A percentile compares a stretch with the other conserved stretches of the same genome.
Conservation (phyloP, 2,797 vertebrate species). For the Arnoldichthys spilopterus region DNA sequence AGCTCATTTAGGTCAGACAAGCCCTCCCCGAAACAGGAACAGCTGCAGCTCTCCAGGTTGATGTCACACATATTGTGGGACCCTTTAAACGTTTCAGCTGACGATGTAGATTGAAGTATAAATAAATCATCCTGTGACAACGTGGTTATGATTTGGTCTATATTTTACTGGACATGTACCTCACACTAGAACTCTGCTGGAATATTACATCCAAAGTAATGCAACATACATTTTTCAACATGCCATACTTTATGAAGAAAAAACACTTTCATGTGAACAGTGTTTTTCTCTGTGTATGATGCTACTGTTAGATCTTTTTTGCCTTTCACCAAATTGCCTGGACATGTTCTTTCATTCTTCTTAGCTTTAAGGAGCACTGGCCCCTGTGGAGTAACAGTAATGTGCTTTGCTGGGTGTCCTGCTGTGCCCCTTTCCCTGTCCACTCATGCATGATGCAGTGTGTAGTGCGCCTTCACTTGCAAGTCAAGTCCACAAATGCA, state of each 20-base stretch:
- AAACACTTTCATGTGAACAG: background rate
- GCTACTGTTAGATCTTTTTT: background rate
- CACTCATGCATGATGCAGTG: conserved; percentile 31
- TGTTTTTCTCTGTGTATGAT: background rate
- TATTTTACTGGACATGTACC: background rate
- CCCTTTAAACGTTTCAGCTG: too few species aligned
- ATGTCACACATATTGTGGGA: too few species aligned
- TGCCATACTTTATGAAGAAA: too few species aligned
- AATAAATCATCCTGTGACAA: background rate
- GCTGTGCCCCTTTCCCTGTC: conserved; percentile 32
- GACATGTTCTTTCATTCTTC: conserved; percentile 28
- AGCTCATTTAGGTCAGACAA: too few species aligned
- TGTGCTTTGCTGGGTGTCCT: conserved; percentile 40
- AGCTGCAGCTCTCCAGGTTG: background rate
- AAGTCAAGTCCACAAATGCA: conserved; percentile 31
- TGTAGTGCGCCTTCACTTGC: conserved; percentile 18
- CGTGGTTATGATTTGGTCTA: background rate
- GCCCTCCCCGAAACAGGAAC: too few species aligned
- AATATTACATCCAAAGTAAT: background rate
- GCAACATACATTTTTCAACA: background rate
- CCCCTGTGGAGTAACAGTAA: conserved; percentile 42
- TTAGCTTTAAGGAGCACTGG: conserved; percentile 14
- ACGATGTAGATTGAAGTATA: background rate
- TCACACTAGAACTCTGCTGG: background rate
- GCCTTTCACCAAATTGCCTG: background rate